Percentiles rank a stretch among this genome's conserved stretches.
phyloP scores from a whole-genome alignment of 2,113 vertebrate species.

The Lophotis ruficrista region DNA sequence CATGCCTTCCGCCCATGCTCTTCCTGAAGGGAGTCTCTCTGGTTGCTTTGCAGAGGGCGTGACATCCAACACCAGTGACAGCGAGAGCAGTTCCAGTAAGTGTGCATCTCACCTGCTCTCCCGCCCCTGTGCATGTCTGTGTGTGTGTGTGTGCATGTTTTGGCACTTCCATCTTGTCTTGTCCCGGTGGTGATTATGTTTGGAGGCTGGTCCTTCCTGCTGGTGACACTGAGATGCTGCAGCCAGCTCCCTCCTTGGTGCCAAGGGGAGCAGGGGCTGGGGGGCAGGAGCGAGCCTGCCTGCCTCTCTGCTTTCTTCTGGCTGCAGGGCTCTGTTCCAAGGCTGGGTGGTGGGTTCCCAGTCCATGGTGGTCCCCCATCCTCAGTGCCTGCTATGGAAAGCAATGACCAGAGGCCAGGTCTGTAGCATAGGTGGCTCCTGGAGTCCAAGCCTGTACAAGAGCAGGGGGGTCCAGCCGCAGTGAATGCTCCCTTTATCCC shows the following conservation, averaged over 20 bases:
- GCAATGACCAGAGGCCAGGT: not conserved
- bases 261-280: not conserved
- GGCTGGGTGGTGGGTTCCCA: not conserved
- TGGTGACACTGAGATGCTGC: conserved; percentile 40
- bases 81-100: conserved; percentile 99
- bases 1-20: not conserved
- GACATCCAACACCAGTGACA: conserved; percentile 99
- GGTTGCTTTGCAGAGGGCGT: conserved; percentile 91
- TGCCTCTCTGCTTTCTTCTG: not conserved
- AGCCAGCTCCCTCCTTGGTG: not conserved
- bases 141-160: not conserved
- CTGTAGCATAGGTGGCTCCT: not conserved
- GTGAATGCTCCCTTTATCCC: not conserved
- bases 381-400: not conserved
- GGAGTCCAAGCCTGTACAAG: not conserved
- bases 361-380: not conserved
- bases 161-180: conserved; percentile 27
- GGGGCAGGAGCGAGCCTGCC: not conserved
- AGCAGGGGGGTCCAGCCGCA: not conserved
- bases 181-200: conserved; percentile 25
- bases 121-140: not conserved
- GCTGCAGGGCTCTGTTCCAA: not conserved
- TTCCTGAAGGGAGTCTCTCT: conserved; percentile 74
- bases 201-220: conserved; percentile 42
- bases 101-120: conserved; percentile 56